A percentile compares a stretch with the other conserved stretches of the same genome.
Evolutionary conservation across 1,140 invertebrate genomes (phyloP).

Genomic region (Wasmannia auropunctata): DNA sequence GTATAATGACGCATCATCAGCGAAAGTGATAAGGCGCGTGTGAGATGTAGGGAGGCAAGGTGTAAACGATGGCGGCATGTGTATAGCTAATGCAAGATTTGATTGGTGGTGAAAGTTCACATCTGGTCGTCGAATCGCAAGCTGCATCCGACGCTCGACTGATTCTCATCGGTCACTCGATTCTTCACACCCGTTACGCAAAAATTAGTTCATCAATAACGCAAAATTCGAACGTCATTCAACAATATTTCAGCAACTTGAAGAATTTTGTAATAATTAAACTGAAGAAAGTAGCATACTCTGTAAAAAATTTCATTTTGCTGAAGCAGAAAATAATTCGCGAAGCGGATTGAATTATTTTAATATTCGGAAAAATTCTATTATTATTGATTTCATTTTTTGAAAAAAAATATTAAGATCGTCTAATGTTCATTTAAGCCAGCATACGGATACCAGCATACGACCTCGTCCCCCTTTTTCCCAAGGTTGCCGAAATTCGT

Average conservation of each 20-base stretch:
- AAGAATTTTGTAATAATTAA: slow-evolving; percentile 11
- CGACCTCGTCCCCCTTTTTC: slow-evolving; percentile 57
- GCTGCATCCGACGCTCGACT: slow-evolving; percentile 31
- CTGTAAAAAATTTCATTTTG: neutral
- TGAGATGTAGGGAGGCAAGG: slow-evolving; percentile 20
- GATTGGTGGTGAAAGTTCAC: slow-evolving; percentile 71
- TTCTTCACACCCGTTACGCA: slow-evolving; percentile 36
- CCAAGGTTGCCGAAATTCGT: slow-evolving; percentile 45
- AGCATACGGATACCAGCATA: neutral
- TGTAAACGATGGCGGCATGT: slow-evolving; percentile 32
- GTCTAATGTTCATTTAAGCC: neutral
- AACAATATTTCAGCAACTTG: neutral
- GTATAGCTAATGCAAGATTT: slow-evolving; percentile 49
- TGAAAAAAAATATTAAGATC: slow-evolving; percentile 57
- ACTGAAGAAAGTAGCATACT: neutral
- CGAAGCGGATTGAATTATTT: neutral
- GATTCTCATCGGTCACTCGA: slow-evolving; percentile 30
- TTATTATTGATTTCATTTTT: slow-evolving; percentile 3
- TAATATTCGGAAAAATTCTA: slow-evolving; percentile 17
- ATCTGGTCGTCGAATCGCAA: slow-evolving; percentile 55
- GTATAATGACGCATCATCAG: neutral
- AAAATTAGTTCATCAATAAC: slow-evolving; percentile 15
- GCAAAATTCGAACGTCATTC: too few relatives aligned
- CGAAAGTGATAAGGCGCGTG: slow-evolving; percentile 24
- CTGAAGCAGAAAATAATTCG: neutral